Base-by-base conservation (phyloP, 2,797 vertebrate genomes). In the Scolopax rusticola region DNA sequence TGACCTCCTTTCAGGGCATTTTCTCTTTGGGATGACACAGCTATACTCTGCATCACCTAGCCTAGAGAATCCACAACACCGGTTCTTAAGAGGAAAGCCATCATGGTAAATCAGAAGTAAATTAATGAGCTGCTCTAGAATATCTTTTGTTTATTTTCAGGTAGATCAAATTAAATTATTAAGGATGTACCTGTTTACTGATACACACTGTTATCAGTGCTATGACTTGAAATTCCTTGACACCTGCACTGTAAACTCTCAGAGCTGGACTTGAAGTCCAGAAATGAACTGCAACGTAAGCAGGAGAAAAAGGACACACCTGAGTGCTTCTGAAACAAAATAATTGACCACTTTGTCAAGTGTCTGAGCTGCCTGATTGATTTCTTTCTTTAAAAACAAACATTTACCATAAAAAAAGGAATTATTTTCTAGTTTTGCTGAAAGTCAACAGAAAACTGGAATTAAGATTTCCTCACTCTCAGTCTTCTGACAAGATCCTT, bases 61-160 rank as follows among this genome's bases (percentile, higher is more conserved):
- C 36, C 67, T 68, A 43, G 27, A 57, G 61, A 69, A 24, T 45
- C 33, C 27, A 59, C 9, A 53, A 8, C 17, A 59, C n/a, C 6
- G 59, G 16, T 48, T 17, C 48, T 63, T 75, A 40, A 59, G 51
- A 95, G 86, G 51, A 85, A 93, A 90, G 40, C 32, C 43, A 84
- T 20, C 6, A 2, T 50, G 8, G 6, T 27, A 63, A 76, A 3
- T 40, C 47, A 67, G 57, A 50, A 50, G 21, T 20, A 67, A 94
- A 95, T 75, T 63, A 53, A 68, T 30, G 15, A 76, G 30, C 64
- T 64, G 38, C 53, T 57, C 17, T 67, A 78, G 19, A 57, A 73
- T 67, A 74, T 45, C n/a, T 90, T 71, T 57, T 60, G 45, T 48
- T 89, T 78, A 68, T 65, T 86, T 94, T 92, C 78, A 93, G 9